These are phyloP conservation scores for Orcinus orca DNA, from an alignment of 2,113 vertebrate genomes.

Conservation along the genomic window DNA sequence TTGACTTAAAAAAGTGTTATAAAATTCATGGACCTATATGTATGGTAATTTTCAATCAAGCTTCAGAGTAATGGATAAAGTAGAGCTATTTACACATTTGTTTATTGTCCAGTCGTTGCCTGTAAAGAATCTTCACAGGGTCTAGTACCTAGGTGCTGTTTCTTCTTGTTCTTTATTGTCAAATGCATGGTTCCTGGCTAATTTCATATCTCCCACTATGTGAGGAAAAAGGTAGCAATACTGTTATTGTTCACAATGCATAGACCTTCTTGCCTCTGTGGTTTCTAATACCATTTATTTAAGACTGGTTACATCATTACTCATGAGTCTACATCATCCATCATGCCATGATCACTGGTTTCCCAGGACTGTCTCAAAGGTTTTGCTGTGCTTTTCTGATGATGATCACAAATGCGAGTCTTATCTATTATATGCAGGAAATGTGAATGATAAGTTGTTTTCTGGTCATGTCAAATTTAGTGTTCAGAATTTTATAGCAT, in stretches of 20 bases:
- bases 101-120: background rate
- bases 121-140: background rate
- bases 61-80: background rate
- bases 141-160: too few relatives aligned
- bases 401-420: background rate
- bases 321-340: background rate
- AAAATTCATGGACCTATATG: background rate
- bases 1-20: background rate
- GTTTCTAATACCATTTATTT: conserved; percentile 2
- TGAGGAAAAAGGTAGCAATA: background rate
- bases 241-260: background rate
- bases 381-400: background rate
- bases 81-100: background rate
- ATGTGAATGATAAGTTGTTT: background rate
- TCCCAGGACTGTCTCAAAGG: background rate
- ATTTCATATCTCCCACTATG: background rate
- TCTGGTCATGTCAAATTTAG: background rate
- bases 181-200: background rate
- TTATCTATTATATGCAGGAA: background rate
- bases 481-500: background rate
- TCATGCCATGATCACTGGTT: background rate
- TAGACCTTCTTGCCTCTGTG: background rate
- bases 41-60: background rate
- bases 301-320: background rate
- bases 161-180: conserved; percentile 14